phyloP scores from a whole-genome alignment of 1,140 invertebrate species.

The Armadillidium nasatum region DNA sequence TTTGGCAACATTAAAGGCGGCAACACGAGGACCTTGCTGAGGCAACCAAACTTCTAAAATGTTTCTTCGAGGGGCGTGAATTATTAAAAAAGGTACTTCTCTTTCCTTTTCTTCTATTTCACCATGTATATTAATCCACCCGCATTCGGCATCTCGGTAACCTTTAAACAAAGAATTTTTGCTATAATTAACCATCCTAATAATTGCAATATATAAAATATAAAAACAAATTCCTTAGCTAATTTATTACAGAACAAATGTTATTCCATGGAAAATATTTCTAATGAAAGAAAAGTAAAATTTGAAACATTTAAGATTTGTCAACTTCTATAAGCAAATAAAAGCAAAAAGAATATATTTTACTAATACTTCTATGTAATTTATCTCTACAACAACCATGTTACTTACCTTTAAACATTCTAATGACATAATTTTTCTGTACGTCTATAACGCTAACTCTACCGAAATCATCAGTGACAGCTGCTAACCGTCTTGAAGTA shows the following conservation, averaged over 20 bases:
- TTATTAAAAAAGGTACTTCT: constrained; percentile 69
- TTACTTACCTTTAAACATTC: constrained; percentile 79
- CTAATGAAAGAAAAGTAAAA: too few species aligned
- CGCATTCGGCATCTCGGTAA: constrained; percentile 86
- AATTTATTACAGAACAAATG: too few species aligned
- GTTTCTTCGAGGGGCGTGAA: constrained; percentile 78
- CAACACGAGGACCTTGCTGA: constrained; percentile 78
- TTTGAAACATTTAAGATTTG: too few species aligned
- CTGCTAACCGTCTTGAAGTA: constrained; percentile 72
- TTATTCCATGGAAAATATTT: too few species aligned
- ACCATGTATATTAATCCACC: constrained; percentile 75
- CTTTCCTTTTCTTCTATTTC: constrained; percentile 52
- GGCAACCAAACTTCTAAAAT: constrained; percentile 80
- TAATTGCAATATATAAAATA: too few species aligned
- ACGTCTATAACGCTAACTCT: constrained; percentile 80
- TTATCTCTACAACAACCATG: neutral
- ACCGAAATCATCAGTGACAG: constrained; percentile 77
- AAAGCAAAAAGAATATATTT: too few species aligned
- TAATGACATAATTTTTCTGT: constrained; percentile 66
- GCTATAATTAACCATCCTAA: too few species aligned
- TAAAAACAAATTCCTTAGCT: too few species aligned
- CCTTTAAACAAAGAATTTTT: constrained; percentile 47
- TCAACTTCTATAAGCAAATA: too few species aligned
- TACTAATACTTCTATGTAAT: neutral
- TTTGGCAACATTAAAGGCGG: constrained; percentile 82